These are phyloP conservation scores for Drosophila pseudotakahashii DNA, from an alignment of 2,888 invertebrate species.

Conservation along the genomic window DNA sequence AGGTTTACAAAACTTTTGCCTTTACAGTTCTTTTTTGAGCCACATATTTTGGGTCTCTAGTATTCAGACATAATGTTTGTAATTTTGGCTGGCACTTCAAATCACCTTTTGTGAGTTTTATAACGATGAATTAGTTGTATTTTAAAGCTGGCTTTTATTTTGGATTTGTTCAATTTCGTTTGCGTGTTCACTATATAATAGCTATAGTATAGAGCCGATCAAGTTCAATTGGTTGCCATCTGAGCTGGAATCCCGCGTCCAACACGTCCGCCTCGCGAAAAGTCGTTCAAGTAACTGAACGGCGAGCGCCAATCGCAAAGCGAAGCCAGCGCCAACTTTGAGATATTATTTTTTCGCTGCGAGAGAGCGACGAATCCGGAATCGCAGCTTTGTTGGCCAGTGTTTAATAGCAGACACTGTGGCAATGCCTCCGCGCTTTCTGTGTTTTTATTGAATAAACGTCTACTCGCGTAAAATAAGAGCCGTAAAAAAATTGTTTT, in stretches of 20 bases:
- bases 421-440: slow-evolving; percentile 49
- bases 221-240: slow-evolving; percentile 64
- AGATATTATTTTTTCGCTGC: slow-evolving; percentile 9
- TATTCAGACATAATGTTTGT: neutral
- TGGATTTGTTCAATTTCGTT: slow-evolving; percentile 23
- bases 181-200: slow-evolving; percentile 56
- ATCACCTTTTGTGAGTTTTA: slow-evolving; percentile 53
- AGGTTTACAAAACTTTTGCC: slow-evolving; percentile 62
- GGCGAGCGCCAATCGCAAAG: slow-evolving; percentile 36
- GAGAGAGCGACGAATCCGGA: slow-evolving; percentile 25
- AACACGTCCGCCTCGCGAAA: slow-evolving; percentile 79
- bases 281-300: slow-evolving; percentile 81
- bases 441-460: slow-evolving; percentile 69
- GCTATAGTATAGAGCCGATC: slow-evolving; percentile 63
- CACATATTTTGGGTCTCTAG: neutral
- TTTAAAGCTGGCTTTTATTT: slow-evolving; percentile 19
- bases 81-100: neutral
- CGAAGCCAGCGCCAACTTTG: slow-evolving; percentile 52
- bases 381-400: slow-evolving; percentile 61
- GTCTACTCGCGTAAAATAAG: slow-evolving; percentile 52
- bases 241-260: slow-evolving; percentile 41
- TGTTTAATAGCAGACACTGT: slow-evolving; percentile 52
- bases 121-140: slow-evolving; percentile 39
- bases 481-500: slow-evolving; percentile 56
- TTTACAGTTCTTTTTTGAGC: slow-evolving; percentile 29